Evolutionary conservation across 2,888 invertebrate genomes (phyloP), one percentile per base, ranked within the genome.

Genomic region (Hetaerina titia): DNA sequence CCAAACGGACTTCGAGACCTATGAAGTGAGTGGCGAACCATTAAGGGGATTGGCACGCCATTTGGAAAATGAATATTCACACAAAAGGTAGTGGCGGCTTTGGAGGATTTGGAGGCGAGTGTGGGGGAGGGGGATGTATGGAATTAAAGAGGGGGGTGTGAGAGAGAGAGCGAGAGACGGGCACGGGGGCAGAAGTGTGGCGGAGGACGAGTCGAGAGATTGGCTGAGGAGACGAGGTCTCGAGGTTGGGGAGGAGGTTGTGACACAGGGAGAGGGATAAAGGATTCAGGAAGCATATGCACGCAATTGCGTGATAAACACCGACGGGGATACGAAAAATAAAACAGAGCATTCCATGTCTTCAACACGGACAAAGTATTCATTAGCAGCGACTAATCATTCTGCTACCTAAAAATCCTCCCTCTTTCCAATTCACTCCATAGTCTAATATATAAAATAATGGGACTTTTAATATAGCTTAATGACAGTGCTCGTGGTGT

Each of bases 61-160:
- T 92, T 92, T 92, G 92, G 92, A 92, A 92, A 92, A 92, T 92
- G 92, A 92, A 92, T 92, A 92, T 92, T 64, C 92, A 92, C 92
- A 92, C 74, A 74, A 92, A 69, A 92, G 92, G 92, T 69, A 69
- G 90, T 9, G 90, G 90, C 22, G 63, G 81, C 81, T 69, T 69
- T n/a, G 90, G 92, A 45, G 69, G 92, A 56, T 57, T 92, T 4
- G 19, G 19, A 31, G 69, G 45, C 45, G 64, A 69, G 15, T 56
- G 45, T n/a, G 56, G 58, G 56, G 56, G 64, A 56, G 92, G 92
- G 92, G 56, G 13, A 63, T 17, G 45, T 45, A 45, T 45, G 45
- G 45, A 2, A 45, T 45, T 45, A 45, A 45, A 45, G 1, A 11
- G 63, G 1, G 63, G 11, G 1, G 63, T 17, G 63, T 1, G 63